A percentile compares a stretch with the other conserved stretches of the same genome.
These are phyloP conservation scores for Crotalus viridis DNA, from an alignment of 2,113 vertebrate genomes.

Conservation along the genomic window DNA sequence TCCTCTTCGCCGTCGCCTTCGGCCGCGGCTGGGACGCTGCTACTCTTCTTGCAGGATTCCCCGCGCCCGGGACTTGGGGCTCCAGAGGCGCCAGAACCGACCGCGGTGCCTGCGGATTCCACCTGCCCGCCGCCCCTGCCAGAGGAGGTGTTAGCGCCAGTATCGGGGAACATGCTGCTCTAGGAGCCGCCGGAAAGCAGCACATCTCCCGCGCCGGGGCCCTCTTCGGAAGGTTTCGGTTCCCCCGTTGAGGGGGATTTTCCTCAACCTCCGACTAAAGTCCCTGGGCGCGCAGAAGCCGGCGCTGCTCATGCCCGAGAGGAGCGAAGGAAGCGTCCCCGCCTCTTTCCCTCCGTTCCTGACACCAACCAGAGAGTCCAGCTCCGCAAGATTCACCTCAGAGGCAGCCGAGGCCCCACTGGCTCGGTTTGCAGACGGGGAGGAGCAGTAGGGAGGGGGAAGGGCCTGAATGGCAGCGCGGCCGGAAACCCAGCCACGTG, in stretches of 20 bases:
- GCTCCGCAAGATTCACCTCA: background rate
- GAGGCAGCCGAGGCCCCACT: conserved; percentile 38
- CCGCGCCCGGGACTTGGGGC: conserved; percentile 17
- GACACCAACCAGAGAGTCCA: background rate
- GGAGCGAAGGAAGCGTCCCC: background rate
- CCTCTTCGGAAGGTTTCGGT: conserved; percentile 47
- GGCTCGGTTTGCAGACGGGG: conserved; percentile 11
- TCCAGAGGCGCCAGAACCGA: background rate
- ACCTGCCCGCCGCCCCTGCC: conserved; percentile 22
- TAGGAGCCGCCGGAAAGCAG: conserved; percentile 53
- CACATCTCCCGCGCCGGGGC: conserved; percentile 63
- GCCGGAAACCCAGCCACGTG: conserved; percentile 5
- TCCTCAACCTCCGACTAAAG: conserved; percentile 20
- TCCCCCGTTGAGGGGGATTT: conserved; percentile 21
- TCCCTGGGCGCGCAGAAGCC: conserved; percentile 35
- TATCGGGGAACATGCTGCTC: conserved; percentile 65
- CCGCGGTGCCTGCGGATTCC: conserved; percentile 18
- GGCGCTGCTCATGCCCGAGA: conserved; percentile 62
- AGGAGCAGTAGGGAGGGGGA: conserved; percentile 14
- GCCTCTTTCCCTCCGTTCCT: background rate
- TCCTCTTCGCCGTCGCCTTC: conserved; percentile 21
- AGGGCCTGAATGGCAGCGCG: conserved; percentile 42
- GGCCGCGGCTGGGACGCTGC: conserved; percentile 21
- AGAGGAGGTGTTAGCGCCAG: conserved; percentile 43
- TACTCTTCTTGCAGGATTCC: background rate